Evolutionary conservation across 2,113 vertebrate species (phyloP).

Genomic region (Electrona antarctica): DNA sequence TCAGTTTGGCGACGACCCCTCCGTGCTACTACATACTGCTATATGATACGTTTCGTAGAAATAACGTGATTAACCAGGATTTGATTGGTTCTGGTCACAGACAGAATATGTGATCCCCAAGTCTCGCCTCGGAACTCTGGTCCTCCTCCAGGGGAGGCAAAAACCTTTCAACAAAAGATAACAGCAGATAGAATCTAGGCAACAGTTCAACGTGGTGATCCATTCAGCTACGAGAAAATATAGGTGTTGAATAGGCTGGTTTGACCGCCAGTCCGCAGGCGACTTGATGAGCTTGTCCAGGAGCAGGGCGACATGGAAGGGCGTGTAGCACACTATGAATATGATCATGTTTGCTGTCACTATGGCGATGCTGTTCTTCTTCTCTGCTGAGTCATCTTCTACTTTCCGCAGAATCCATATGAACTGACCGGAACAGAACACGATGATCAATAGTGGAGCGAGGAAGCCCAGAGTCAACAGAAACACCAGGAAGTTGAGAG

Average conservation of each 20-base stretch:
- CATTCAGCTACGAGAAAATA: slow-evolving; percentile 60
- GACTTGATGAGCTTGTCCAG: background rate
- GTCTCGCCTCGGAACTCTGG: no score
- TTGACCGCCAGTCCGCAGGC: rapidly evolving
- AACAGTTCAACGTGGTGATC: slow-evolving; percentile 76
- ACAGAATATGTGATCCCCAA: no score
- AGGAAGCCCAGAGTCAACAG: slow-evolving; percentile 60
- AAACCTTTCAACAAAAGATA: slow-evolving; percentile 68
- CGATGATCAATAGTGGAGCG: slow-evolving; percentile 49
- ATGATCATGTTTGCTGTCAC: slow-evolving; percentile 70
- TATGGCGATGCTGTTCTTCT: slow-evolving; percentile 45
- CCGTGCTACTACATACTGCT: no score
- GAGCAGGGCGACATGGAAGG: slow-evolving; percentile 60
- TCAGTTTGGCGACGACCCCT: no score
- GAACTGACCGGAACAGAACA: slow-evolving; percentile 65
- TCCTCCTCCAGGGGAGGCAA: slow-evolving; percentile 22
- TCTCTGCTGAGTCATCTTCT: slow-evolving; percentile 19
- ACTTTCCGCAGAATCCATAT: slow-evolving; percentile 50
- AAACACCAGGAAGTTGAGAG: rapidly evolving
- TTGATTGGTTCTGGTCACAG: no score
- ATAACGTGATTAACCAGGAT: no score
- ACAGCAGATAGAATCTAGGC: slow-evolving; percentile 72
- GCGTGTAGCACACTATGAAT: slow-evolving; percentile 75
- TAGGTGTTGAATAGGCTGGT: rapidly evolving
- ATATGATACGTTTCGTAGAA: no score